Evolutionary conservation across 2,113 vertebrate genomes (phyloP), one percentile per base, ranked within the genome.

Genomic region (Scomber colias): DNA sequence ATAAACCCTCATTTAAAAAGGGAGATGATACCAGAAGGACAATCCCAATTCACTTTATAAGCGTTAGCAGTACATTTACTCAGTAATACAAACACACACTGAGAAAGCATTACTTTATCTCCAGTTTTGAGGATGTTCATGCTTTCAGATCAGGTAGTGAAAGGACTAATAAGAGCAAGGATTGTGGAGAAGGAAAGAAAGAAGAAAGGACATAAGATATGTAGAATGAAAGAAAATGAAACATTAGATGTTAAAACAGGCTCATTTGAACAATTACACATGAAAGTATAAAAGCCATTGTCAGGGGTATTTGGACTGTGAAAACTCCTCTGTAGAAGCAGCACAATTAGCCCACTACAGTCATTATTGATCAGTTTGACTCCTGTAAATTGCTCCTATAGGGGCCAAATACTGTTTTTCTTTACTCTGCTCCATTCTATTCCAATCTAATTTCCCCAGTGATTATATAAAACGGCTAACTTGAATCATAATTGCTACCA

Each of bases 371-470:
- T 15, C 21, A 8, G n/a, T 17, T 17, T 68, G 40, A 73, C 48
- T 12, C 19, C 74, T 35, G n/a, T 57, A 16, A 57, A 75, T 71
- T 44, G 19, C 53, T 27, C 35, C 48, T 54, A 6, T 53, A 57
- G 2, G 48, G 24, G 3, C 10, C 17, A 16, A 71, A 60, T 59
- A 14, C 60, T 40, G 35, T 14, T 11, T 56, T n/a, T 21, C 15
- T 17, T 15, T 4, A 13, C 35, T 60, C 17, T 50, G 40, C 57
- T 62, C 35, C 55, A 61, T 66, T 48, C 17, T 49, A 17, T n/a
- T 8, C 30, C 2, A 5, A 45, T 13, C 30, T 60, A 21, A 46
- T 30, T 15, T 71, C 30, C 51, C 45, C 5, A 14, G n/a, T 48
- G 49, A 21, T 61, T 24, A 4, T 15, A 16, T 40, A 57, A 56